Evolutionary conservation across 2,113 vertebrate genomes (phyloP), one percentile per base, ranked within the genome.

Genomic region (Microcebus jonahi): DNA sequence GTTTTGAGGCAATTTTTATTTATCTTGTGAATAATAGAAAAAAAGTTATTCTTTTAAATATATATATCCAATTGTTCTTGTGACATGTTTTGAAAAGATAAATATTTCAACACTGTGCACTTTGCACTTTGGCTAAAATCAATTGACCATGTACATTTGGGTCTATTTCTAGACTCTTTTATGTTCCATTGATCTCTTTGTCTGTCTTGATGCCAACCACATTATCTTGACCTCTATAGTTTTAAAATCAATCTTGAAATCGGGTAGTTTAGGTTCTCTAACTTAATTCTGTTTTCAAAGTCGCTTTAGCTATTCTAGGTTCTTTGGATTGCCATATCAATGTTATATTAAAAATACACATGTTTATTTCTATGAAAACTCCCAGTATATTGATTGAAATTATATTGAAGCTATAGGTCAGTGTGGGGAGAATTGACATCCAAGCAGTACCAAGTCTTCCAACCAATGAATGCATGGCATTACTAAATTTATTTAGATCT

Each of bases 101-200:
- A 89, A 94, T 36, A 89, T 92, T 85, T 80, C 48, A 96, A 55
- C 25, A 65, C 65, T 80, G 13, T 68, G 45, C 2, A 48, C 39
- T 45, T 96, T 89, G 48, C 23, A 61, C 17, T 86, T 90, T 57
- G 70, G 55, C 50, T 39, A 91, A 96, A 94, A 88, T 86, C 84
- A 94, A 65, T 79, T 90, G 65, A 83, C 83, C 55, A 80, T 77
- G 57, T 82, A 48, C 45, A 88, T 42, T 23, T 73, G 29, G n/a
- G 29, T 87, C 13, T 94, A 84, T 94, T 95, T 96, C 61, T 88
- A 88, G 61, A 57, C n/a, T 93, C 76, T 77, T 25, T 93, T 87
- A 94, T 67, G 17, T 84, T 73, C 9, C 45, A 84, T 80, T 85
- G 65, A 70, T 92, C 21, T 53, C 29, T 76, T 93, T 77, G 21